Base-by-base conservation (phyloP, 30 jellyfish, hydroid and myxozoan species). In the Euphysa ruthae region DNA sequence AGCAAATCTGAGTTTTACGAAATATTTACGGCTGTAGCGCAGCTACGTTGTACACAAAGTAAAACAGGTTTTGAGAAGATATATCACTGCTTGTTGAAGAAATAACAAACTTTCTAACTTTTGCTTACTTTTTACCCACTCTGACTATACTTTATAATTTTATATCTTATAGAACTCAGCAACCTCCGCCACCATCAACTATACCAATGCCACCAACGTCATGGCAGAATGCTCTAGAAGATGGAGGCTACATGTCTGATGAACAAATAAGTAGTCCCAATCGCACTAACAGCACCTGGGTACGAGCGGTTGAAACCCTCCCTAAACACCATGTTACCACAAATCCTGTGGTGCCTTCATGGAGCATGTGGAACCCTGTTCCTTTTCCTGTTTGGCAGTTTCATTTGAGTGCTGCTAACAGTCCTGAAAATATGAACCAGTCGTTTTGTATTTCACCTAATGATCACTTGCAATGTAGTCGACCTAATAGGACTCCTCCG, bases 221-320 rank as follows among this genome's bases (percentile, higher is more conserved):
- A 4, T 84, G 95, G 95, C 77, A 82, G 20, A 66, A 87, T 14
- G 75, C 83, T 4, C 73, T 86, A 24, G 95, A 84, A 52, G 95
- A 84, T 63, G 95, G 75, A 22, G 95, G 95, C 0, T 84, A 84
- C 66, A 84, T 84, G 93, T 84, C 95, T 25, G 93, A 82, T 10
- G 95, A 77, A 42, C 93, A 90, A 62, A 62, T 73, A 10, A 83
- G 69, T 58, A 84, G 95, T 31, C 95, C 95, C 0, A 55, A 55
- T 16, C 19, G 82, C 20, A 62, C 63, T 6, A 61, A 75, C 6
- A 64, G 63, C 13, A 23, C 81, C 22, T 75, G 95, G 95, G 71
- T 72, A 13, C 49, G 95, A 24, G 80, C 94, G 10, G 61, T 62
- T 24, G 94, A 82, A 19, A 32, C 79, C 56, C 66, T 31, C 62